Evolutionary conservation across 37 sponge, comb jelly and placozoan species (phyloP).

Genomic region (Theonella swinhoei): DNA sequence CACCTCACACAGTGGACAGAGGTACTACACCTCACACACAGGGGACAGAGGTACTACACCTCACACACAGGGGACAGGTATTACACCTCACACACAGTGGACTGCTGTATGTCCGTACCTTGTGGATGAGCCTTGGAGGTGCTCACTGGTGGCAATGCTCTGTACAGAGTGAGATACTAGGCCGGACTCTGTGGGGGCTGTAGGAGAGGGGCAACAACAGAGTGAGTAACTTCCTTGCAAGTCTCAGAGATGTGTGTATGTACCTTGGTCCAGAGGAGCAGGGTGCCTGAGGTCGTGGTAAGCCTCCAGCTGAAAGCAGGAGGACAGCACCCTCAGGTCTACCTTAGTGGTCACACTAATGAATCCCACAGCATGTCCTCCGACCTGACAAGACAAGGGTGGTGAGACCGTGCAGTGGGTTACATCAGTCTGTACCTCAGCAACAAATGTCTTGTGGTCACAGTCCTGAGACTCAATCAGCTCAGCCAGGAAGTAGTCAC

Average conservation of each 20-base stretch:
- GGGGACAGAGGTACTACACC: no score
- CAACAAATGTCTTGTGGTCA: slow-evolving; percentile 90
- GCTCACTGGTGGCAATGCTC: neutral
- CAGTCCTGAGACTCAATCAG: slow-evolving; percentile 90
- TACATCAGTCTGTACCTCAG: slow-evolving; percentile 71
- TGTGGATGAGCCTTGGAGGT: neutral
- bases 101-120: no score
- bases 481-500: slow-evolving; percentile 96
- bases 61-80: no score
- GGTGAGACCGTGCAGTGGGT: neutral
- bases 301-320: slow-evolving; percentile 91
- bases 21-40: no score
- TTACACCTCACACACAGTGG: no score
- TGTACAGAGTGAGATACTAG: neutral
- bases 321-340: slow-evolving; percentile 81
- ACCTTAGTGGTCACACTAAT: slow-evolving; percentile 82
- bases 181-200: neutral
- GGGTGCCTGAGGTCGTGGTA: slow-evolving; percentile 81
- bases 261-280: neutral
- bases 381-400: slow-evolving; percentile 53
- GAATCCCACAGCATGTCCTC: slow-evolving; percentile 92
- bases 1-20: no score
- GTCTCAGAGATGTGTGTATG: no score
- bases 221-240: no score
- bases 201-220: no score